These are phyloP conservation scores for Tetranychus truncatus DNA, from an alignment of 2,888 invertebrate genomes.

Conservation along the genomic window DNA sequence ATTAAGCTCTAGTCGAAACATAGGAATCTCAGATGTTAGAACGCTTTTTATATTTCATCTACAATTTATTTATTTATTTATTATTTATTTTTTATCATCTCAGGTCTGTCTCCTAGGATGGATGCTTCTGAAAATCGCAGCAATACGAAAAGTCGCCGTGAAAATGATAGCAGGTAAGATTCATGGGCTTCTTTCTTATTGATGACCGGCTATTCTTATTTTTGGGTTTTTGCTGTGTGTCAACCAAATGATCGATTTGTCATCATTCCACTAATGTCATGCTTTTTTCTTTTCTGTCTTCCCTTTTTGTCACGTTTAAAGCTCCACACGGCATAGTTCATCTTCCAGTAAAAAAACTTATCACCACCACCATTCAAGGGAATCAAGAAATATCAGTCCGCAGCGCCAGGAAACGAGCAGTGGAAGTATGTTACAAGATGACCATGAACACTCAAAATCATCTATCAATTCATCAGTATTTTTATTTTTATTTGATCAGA, in stretches of 20 bases:
- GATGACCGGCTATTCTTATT: background rate
- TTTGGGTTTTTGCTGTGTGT: no score
- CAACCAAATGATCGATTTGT: no score
- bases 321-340: background rate
- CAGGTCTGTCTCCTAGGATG: background rate
- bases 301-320: background rate
- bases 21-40: no score
- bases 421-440: conserved; percentile 48
- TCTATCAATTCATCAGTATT: background rate
- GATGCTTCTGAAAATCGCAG: background rate
- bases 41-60: no score
- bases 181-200: background rate
- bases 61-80: background rate
- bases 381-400: conserved; percentile 44
- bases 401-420: conserved; percentile 70
- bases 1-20: background rate
- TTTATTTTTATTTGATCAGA: no score
- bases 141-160: background rate
- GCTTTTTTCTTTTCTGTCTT: background rate
- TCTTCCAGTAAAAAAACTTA: conserved; percentile 30
- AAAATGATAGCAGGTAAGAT: background rate
- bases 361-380: conserved; percentile 37
- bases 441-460: background rate
- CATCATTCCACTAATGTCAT: background rate
- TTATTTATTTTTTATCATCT: background rate